Percentiles rank a stretch among this genome's conserved stretches.
These are phyloP conservation scores for Diachasmimorpha longicaudata DNA, from an alignment of 1,140 invertebrate species.

Conservation along the genomic window DNA sequence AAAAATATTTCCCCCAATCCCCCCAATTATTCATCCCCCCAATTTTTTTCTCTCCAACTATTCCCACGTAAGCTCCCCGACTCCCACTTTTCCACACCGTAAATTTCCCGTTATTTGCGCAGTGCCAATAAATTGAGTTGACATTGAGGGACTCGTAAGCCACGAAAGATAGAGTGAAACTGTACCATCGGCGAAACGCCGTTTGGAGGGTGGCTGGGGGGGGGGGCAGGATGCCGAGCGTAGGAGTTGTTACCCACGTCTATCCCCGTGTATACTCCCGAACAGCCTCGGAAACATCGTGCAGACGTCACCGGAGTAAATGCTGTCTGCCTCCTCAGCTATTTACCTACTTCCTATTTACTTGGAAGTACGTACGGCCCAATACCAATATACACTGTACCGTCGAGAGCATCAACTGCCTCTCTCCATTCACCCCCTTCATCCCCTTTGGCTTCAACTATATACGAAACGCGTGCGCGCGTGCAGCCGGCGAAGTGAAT, in stretches of 20 bases:
- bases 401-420: neutral
- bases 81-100: neutral
- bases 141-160: slow-evolving; percentile 1
- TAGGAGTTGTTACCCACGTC: neutral
- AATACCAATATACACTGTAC: neutral
- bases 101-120: slow-evolving; percentile 22
- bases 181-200: neutral
- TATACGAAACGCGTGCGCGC: neutral
- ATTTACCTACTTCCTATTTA: slow-evolving; percentile 22
- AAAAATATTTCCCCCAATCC: too few relatives aligned
- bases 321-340: neutral
- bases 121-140: slow-evolving; percentile 30
- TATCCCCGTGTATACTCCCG: too few relatives aligned
- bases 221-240: neutral
- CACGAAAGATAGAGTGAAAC: neutral
- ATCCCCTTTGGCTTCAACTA: neutral
- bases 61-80: neutral
- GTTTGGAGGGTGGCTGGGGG: too few relatives aligned
- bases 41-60: too few relatives aligned
- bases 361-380: neutral
- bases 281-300: too few relatives aligned
- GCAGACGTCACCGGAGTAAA: too few relatives aligned
- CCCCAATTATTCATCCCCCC: too few relatives aligned
- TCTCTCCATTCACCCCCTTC: too few relatives aligned
- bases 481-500: slow-evolving; percentile 28